Conservation (phyloP, 2,113 vertebrate genomes). For the Pelecanoides urinatrix region DNA sequence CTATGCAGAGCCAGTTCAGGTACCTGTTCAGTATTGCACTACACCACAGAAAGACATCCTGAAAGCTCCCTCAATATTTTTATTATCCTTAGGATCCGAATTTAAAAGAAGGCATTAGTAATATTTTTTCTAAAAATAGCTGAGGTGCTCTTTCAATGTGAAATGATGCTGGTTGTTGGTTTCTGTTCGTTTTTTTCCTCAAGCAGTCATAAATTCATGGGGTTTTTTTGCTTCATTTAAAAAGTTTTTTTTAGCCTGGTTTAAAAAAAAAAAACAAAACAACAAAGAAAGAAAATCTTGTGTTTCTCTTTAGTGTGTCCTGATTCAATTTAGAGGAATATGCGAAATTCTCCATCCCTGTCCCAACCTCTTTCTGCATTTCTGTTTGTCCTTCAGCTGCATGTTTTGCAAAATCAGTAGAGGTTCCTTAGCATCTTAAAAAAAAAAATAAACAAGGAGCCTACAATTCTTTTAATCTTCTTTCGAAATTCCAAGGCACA, state of each 20-base stretch:
- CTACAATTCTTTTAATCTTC: neutral
- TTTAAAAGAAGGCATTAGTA: constrained; percentile 75
- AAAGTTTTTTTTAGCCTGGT: neutral
- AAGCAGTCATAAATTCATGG: constrained; percentile 8
- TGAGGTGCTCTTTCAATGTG: constrained; percentile 69
- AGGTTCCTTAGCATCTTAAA: neutral
- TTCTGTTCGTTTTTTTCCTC: neutral
- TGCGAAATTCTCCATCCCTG: neutral
- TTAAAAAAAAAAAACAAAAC: neutral
- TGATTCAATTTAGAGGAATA: neutral
- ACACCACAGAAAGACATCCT: neutral
- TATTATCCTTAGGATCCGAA: neutral
- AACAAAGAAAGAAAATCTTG: neutral
- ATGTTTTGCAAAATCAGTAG: constrained; percentile 9
- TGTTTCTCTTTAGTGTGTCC: neutral
- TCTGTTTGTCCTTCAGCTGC: constrained; percentile 4
- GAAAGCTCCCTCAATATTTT: neutral
- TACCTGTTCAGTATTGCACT: neutral
- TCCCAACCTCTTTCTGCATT: neutral
- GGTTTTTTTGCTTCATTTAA: neutral
- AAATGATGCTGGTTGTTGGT: constrained; percentile 37
- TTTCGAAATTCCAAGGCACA: neutral
- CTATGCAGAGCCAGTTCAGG: neutral
- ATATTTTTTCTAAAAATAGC: constrained; percentile 79
- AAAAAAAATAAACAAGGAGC: neutral